Evolutionary conservation across 1,140 invertebrate genomes (phyloP), one percentile per base, ranked within the genome.

Genomic region (Danaus plexippus): DNA sequence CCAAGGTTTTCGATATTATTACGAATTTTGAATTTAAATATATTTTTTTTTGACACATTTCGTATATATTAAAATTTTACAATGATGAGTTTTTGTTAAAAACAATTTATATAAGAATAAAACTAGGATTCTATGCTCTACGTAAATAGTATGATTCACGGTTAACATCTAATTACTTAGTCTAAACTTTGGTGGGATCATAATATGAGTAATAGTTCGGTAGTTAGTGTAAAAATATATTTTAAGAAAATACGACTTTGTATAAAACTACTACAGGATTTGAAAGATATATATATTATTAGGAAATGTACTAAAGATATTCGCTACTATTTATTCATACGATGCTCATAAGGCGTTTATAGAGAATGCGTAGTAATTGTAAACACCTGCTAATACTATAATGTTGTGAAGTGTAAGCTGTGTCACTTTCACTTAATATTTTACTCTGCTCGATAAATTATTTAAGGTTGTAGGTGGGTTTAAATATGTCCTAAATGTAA

Each of bases 111-210:
- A 43, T 45, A 56, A 52, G 44, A 47, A 48, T 42, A 56, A 41
- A 56, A 47, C 32, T 56, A 56, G 41, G 11, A 52, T 56, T 12
- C 47, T 51, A 61, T 15, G 52, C 13, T 52, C 53, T 61, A 61
- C 44, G 48, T 47, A 56, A 61, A 55, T 52, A 60, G 15, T 52
- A 55, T 46, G 54, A 49, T 56, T 56, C 45, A 42, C 45, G 9
- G 59, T 47, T 54, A 54, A 56, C 44, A 72, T 69, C 70, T 83
- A 83, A 79, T 73, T 52, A 67, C 80, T 86, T 86, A 86, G 66
- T 70, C 77, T 86, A 86, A 81, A 65, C 83, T 86, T 86, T 86
- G 83, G 83, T 86, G 83, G 83, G 83, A 83, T 86, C 80, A 68
- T 81, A 79, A 80, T 67, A 75, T 82, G 72, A 75, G 72, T 80